These are phyloP conservation scores for Ornithoptera alexandrae DNA, from an alignment of 2,888 invertebrate species.

Conservation along the genomic window DNA sequence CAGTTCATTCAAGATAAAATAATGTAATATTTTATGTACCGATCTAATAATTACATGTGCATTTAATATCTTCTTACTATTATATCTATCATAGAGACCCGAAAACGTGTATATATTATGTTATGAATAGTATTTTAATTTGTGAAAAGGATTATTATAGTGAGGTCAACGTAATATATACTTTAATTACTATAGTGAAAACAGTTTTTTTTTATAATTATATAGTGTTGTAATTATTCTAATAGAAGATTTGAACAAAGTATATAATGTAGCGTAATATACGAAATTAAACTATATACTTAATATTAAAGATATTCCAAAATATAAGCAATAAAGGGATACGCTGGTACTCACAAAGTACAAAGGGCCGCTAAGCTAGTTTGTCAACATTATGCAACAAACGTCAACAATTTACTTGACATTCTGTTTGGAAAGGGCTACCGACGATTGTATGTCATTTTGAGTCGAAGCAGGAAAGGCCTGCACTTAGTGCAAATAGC, in stretches of 20 bases:
- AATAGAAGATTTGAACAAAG: too few species aligned
- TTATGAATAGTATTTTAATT: too few species aligned
- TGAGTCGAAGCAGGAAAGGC: constrained; percentile 43
- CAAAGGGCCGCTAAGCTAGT: constrained; percentile 34
- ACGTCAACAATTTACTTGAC: constrained; percentile 56
- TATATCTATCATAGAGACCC: neutral
- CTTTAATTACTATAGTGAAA: too few species aligned
- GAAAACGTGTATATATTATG: neutral
- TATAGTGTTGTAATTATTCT: neutral
- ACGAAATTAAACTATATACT: too few species aligned
- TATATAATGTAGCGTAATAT: too few species aligned
- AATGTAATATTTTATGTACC: neutral
- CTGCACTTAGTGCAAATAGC: constrained; percentile 38
- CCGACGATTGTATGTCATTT: constrained; percentile 59
- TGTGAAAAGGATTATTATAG: neutral
- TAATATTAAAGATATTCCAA: too few species aligned
- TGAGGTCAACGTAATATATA: neutral
- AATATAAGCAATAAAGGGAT: neutral
- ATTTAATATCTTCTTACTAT: neutral
- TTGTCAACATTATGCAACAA: constrained; percentile 50
- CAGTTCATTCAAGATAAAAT: neutral
- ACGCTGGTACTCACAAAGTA: neutral
- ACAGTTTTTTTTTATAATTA: neutral
- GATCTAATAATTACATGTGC: neutral
- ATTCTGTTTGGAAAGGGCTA: constrained; percentile 60